Evolutionary conservation across 2,888 invertebrate species (phyloP), one percentile per base, ranked within the genome.

Genomic region (Celastrina argiolus): DNA sequence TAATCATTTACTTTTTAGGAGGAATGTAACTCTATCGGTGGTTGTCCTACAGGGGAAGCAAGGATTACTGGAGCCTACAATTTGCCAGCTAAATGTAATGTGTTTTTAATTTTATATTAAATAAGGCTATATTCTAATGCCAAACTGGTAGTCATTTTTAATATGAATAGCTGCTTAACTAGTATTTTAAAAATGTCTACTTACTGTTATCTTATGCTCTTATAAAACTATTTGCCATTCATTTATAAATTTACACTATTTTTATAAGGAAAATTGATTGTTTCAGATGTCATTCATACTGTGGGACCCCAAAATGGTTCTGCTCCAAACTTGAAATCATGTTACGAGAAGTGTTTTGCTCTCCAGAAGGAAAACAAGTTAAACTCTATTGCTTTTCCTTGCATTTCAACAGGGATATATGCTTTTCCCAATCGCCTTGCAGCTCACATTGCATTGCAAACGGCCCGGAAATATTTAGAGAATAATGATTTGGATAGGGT

Each of bases 381-480:
- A 2, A 87, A 88, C 61, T 92, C 94, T 5, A 92, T 97, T 59
- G 97, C 97, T 0, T 97, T 97, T 80, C 97, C 97, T 0, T 97
- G 97, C 79, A 96, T 98, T 77, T 96, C 97, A 0, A 98, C 98
- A 4, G 98, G 98, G n/a, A 93, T 97, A 70, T 97, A 96, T 81
- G 96, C 96, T 0, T 98, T 97, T 82, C 97, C 97, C 0, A 94
- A 94, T 79, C 92, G 93, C 69, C 84, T 94, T 41, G 97, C 98
- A 0, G 95, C 96, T 0, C 93, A 94, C 74, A 93, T 97, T 4
- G 97, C 96, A 2, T 79, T 96, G 7, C 81, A 85, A 28, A 93
- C 94, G 0, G 93, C 95, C 0, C 89, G 96, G 72, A 90, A 93
- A 67, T 94, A 93, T 79, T 86, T 97, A 41, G 92, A 93, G 77